A percentile compares a stretch with the other conserved stretches of the same genome.
phyloP scores from a whole-genome alignment of 2,113 vertebrate genomes.

The Hyla sarda region DNA sequence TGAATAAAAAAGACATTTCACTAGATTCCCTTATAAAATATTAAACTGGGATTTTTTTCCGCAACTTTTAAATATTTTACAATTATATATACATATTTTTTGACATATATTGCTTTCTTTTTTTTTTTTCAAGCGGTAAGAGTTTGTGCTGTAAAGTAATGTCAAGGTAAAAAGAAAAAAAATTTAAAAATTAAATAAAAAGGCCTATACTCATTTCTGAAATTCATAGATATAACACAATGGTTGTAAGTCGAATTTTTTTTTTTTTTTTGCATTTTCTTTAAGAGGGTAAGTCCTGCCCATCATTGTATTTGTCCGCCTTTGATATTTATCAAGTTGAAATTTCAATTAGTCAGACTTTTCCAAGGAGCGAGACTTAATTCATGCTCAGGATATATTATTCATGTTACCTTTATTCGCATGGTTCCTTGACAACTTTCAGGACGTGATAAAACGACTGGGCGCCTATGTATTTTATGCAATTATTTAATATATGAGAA shows the following conservation, averaged over 20 bases:
- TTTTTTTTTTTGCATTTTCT: slow-evolving; percentile 2
- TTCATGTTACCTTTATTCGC: slow-evolving; percentile 43
- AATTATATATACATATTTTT: slow-evolving; percentile 53
- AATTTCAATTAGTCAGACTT: slow-evolving; percentile 60
- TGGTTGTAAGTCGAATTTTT: slow-evolving; percentile 34
- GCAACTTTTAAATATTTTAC: slow-evolving; percentile 51
- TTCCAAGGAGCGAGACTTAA: slow-evolving; percentile 47
- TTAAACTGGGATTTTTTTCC: slow-evolving; percentile 55
- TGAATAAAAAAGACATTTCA: slow-evolving; percentile 56
- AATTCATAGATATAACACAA: slow-evolving; percentile 41
- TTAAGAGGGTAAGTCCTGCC: not conserved
- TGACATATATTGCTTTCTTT: slow-evolving; percentile 57
- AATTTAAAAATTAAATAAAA: not conserved
- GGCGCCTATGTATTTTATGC: slow-evolving; percentile 40
- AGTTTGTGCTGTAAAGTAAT: slow-evolving; percentile 34
- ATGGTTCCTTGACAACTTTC: slow-evolving; percentile 57
- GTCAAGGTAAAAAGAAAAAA: not conserved
- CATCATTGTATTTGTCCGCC: slow-evolving; percentile 48
- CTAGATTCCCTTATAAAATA: slow-evolving; percentile 56
- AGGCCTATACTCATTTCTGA: slow-evolving; percentile 33
- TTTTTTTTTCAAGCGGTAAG: not conserved
- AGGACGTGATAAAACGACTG: slow-evolving; percentile 9
- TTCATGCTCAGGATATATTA: slow-evolving; percentile 53
- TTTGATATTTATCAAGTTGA: slow-evolving; percentile 58
- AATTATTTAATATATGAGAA: slow-evolving; percentile 37